phyloP scores from a whole-genome alignment of 2,113 vertebrate genomes.

The Amia ocellicauda region DNA sequence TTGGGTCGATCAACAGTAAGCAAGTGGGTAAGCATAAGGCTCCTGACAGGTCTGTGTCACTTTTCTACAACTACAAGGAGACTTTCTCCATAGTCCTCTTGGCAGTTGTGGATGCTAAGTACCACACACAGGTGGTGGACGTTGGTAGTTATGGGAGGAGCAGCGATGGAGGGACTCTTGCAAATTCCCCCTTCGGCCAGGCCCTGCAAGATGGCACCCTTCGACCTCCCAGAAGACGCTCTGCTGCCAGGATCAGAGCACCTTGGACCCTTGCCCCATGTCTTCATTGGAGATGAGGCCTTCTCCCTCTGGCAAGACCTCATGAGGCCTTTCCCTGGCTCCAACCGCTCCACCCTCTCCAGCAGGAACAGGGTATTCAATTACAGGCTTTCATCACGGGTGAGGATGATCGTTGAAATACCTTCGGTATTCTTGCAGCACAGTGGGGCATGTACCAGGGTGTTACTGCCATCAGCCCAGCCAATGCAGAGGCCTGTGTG shows the following conservation, averaged over 20 bases:
- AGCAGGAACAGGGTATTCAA: no score
- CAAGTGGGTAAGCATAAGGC: no score
- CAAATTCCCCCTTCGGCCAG: neutral
- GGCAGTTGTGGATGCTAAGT: slow-evolving; percentile 4
- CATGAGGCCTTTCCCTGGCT: slow-evolving; percentile 7
- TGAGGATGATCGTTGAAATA: slow-evolving; percentile 13
- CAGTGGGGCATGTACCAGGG: slow-evolving; percentile 13
- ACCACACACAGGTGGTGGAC: neutral
- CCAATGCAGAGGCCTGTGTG: slow-evolving; percentile 11
- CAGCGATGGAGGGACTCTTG: slow-evolving; percentile 13
- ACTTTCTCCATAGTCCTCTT: slow-evolving; percentile 4
- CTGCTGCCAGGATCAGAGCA: slow-evolving; percentile 18
- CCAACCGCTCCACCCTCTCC: neutral
- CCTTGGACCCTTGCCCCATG: slow-evolving; percentile 17
- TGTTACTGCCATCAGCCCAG: slow-evolving; percentile 6
- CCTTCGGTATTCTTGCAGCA: slow-evolving; percentile 14
- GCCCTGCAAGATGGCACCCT: slow-evolving; percentile 2
- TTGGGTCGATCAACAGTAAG: slow-evolving; percentile 20
- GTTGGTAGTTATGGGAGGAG: neutral
- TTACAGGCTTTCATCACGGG: slow-evolving; percentile 1
- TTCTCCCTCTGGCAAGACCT: slow-evolving; percentile 1
- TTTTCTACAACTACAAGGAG: neutral
- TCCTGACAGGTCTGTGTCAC: neutral
- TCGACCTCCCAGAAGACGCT: slow-evolving; percentile 4
- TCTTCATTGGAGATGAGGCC: slow-evolving; percentile 11